Base-by-base conservation (phyloP, 1,140 invertebrate species). In the Venturia canescens region DNA sequence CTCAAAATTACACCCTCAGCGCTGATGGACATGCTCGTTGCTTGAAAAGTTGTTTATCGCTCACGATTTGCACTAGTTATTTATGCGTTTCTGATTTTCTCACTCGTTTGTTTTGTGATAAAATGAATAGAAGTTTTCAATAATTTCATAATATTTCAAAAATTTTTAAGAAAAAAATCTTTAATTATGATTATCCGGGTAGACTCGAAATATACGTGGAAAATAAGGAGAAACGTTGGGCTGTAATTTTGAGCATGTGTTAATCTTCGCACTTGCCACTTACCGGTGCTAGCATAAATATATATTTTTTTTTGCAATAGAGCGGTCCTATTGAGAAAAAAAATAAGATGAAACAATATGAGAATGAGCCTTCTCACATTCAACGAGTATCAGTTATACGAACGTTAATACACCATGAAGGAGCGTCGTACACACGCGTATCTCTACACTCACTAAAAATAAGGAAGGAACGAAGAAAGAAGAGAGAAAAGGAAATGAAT, bases 351-450 rank as follows among this genome's bases (percentile, higher is more conserved):
- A 3, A n/a, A 81, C 77, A 72, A 71, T 84, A 81, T 60, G 70
- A 79, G 70, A 78, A 80, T 60, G 77, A 69, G 66, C 83, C 83
- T 85, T 85, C 84, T 81, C 71, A 85, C 81, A 78, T 63, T 44
- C 1, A 85, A 50, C 83, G 1, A 44, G 80, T 82, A 80, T 85
- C 83, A 85, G 79, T 84, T 80, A n/a, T n/a, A 83, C 38, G 21
- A 23, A 57, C n/a, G 11, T n/a, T 5, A 57, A 23, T n/a, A 23
- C 53, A 57, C 53, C 21, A 23, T n/a, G 21, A 57, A 23, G 18
- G 21, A 5, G 21, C 53, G 13, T 11, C 5, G 13, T 44, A 44
- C 38, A 44, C 13, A 44, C 13, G 13, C 11, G 13, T 3, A 44
- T 44, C 27, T 15, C 11, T 27, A 66, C 60, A 7, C 26, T 29